Evolutionary conservation across 35 echinoderm and acorn worm genomes (phyloP), one percentile per base, ranked within the genome.

Genomic region (Heliocidaris erythrogramma): DNA sequence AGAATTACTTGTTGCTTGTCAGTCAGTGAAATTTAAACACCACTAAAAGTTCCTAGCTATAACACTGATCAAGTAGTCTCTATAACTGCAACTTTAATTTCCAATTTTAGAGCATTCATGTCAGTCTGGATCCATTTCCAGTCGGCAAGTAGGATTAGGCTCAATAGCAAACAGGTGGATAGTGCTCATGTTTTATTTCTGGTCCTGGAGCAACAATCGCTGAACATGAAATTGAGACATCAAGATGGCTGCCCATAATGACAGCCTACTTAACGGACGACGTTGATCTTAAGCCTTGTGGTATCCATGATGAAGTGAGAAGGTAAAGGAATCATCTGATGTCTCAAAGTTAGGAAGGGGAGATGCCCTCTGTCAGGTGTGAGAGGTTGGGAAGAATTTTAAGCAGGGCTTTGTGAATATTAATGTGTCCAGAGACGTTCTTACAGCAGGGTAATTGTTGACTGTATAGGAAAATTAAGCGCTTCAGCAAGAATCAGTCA

Each of bases 351-450:
- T 78, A 78, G 65, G 21, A 78, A 78, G 0, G 27, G 65, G 65
- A 78, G 65, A 78, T 78, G 65, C 65, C 65, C 65, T 78, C 65
- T 78, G 65, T 78, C 65, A 78, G 65, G 65, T 78, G 65, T 78
- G 65, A 78, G 65, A 27, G 65, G 17, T 78, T 2, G 65, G 65
- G 18, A 27, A n/a, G 65, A 78, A 78, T 78, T n/a, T 78, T 78
- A 78, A 78, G 27, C 14, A 78, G 65, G 65, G 18, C 65, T 78
- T 78, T 8, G 65, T 78, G 65, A 78, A 78, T 78, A 78, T 78
- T 78, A 7, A 78, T 78, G 65, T n/a, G 65, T 78, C 65, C 4
- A 78, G 27, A 78, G 65, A n/a, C 18, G 65, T 78, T 78, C 65
- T 78, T 78, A 78, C 17, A 24, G 18, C 65, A 56, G 65, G 65